These are phyloP conservation scores for Eurystomus glaucurus DNA, from an alignment of 2,797 vertebrate species.

Conservation along the genomic window DNA sequence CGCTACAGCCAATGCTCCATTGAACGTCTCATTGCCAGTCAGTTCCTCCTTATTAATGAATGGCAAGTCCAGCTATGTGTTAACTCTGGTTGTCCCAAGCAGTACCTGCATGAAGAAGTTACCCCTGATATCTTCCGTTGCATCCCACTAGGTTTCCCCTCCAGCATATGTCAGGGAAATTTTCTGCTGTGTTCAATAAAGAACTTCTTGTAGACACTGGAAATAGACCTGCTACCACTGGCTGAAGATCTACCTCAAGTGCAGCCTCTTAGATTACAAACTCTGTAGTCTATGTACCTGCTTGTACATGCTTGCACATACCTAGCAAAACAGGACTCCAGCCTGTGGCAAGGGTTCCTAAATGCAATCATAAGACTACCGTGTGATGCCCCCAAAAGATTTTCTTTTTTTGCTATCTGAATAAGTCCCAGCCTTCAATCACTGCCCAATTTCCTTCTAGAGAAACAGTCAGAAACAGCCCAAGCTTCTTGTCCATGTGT, in stretches of 20 bases:
- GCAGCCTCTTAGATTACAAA: neutral
- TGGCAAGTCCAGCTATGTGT: neutral
- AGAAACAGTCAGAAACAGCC: neutral
- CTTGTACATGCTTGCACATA: neutral
- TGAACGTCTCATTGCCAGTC: neutral
- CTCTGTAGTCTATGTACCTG: neutral
- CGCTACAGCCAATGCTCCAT: rapidly evolving
- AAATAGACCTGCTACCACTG: neutral
- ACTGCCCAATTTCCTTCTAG: neutral
- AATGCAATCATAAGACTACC: neutral
- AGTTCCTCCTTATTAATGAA: neutral
- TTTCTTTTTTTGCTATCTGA: neutral
- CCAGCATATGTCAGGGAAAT: neutral
- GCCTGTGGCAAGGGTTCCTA: neutral
- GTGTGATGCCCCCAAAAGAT: neutral
- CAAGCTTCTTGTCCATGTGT: neutral
- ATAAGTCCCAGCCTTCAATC: neutral
- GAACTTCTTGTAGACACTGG: neutral
- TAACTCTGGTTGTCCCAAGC: neutral
- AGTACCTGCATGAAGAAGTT: neutral
- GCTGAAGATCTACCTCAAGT: neutral
- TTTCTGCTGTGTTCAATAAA: neutral
- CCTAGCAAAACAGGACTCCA: neutral
- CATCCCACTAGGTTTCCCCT: neutral
- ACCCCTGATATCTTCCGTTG: neutral